A percentile compares a stretch with the other conserved stretches of the same genome.
Evolutionary conservation across 2,888 invertebrate genomes (phyloP).

Genomic region (Zygogramma bicolorata): DNA sequence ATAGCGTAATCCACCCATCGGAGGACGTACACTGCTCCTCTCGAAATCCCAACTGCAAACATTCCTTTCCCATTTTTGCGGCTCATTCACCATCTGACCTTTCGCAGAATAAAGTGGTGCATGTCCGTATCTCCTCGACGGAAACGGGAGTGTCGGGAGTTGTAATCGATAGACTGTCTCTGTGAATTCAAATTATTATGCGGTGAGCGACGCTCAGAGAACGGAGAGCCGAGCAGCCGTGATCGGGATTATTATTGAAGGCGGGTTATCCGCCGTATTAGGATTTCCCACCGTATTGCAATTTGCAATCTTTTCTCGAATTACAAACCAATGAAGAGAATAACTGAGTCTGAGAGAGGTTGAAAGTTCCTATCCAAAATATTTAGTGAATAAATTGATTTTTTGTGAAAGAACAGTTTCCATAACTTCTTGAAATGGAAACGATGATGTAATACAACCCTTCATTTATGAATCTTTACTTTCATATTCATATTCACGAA

Average conservation of each 20-base stretch:
- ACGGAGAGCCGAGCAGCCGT: conserved; percentile 1
- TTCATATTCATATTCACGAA: too few species aligned
- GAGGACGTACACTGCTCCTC: too few species aligned
- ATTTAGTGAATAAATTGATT: too few species aligned
- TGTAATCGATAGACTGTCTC: conserved; percentile 12
- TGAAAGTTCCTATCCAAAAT: neutral
- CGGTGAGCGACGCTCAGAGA: neutral
- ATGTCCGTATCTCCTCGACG: neutral
- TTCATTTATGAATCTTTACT: too few species aligned
- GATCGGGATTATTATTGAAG: conserved; percentile 2
- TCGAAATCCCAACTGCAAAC: too few species aligned
- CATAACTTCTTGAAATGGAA: too few species aligned
- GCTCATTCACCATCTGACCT: too few species aligned
- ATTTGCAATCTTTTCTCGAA: neutral
- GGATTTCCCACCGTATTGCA: neutral
- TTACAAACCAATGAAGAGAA: neutral
- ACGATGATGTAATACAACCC: too few species aligned
- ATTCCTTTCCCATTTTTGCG: too few species aligned
- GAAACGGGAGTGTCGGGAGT: neutral
- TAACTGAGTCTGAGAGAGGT: too few species aligned
- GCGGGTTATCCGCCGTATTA: neutral
- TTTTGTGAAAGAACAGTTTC: too few species aligned
- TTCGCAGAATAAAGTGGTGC: neutral
- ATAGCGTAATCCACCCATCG: too few species aligned
- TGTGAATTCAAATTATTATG: conserved; percentile 4